These are phyloP conservation scores for Desmodus rotundus DNA, from an alignment of 2,113 vertebrate species.

Conservation along the genomic window DNA sequence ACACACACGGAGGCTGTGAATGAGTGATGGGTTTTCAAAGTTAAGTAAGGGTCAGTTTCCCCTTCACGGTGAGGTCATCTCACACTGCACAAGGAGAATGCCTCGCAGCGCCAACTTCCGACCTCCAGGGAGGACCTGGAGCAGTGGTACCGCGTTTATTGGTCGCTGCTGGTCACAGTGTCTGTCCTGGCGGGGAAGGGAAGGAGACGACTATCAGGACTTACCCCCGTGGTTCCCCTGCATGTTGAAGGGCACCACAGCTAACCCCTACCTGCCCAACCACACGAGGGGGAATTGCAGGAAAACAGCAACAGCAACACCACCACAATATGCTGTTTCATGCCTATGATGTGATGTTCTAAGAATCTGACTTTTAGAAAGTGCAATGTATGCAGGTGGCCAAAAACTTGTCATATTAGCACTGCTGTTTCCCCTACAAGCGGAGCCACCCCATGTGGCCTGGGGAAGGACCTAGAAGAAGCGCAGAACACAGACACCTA, in stretches of 20 bases:
- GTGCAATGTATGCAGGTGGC: neutral
- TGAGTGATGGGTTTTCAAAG: neutral
- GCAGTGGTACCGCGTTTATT: fast-evolving
- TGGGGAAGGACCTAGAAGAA: neutral
- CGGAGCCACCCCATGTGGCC: neutral
- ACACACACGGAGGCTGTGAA: neutral
- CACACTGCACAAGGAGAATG: neutral
- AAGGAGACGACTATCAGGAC: neutral
- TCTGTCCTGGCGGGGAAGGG: neutral
- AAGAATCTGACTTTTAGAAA: neutral
- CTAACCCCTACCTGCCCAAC: neutral
- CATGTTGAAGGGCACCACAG: neutral
- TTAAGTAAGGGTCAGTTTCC: neutral
- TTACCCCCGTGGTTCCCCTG: neutral
- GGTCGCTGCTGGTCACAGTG: neutral
- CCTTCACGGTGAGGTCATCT: neutral
- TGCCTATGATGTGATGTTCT: neutral
- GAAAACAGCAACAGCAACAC: neutral
- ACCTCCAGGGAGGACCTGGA: neutral
- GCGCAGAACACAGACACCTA: neutral
- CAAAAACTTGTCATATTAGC: neutral
- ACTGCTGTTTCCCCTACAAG: neutral
- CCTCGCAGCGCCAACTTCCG: neutral
- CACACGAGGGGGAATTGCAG: neutral
- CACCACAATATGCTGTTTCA: neutral